Evolutionary conservation across 2,888 invertebrate genomes (phyloP).

Genomic region (Acrobasis suavella): DNA sequence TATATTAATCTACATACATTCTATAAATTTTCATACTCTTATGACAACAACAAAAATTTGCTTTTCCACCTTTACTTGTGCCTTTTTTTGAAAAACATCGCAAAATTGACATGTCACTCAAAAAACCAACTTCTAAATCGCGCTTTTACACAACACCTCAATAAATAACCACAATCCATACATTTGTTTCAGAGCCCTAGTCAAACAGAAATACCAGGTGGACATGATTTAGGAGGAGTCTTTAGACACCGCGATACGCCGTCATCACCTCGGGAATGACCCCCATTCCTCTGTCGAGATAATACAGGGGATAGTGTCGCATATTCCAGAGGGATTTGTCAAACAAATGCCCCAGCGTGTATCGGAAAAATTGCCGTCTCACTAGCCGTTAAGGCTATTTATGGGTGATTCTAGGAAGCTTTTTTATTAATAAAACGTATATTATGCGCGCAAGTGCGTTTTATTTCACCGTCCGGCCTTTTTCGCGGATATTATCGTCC

Average conservation of each 20-base stretch:
- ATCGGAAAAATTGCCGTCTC: slow-evolving; percentile 78
- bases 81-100: no score
- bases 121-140: neutral
- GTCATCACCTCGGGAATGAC: slow-evolving; percentile 80
- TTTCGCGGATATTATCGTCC: slow-evolving; percentile 75
- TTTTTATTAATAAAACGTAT: slow-evolving; percentile 83
- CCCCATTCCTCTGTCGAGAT: slow-evolving; percentile 78
- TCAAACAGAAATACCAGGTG: slow-evolving; percentile 66
- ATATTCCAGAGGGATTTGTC: slow-evolving; percentile 78
- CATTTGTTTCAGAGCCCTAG: slow-evolving; percentile 56
- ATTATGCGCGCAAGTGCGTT: slow-evolving; percentile 82
- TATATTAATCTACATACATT: no score
- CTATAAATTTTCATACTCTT: neutral
- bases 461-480: slow-evolving; percentile 70
- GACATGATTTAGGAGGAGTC: slow-evolving; percentile 72
- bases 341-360: slow-evolving; percentile 79
- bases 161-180: slow-evolving; percentile 60
- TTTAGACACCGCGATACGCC: slow-evolving; percentile 69
- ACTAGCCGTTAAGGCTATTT: slow-evolving; percentile 79
- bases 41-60: neutral
- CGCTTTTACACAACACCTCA: neutral
- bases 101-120: no score
- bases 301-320: slow-evolving; percentile 75
- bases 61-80: neutral
- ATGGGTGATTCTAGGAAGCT: slow-evolving; percentile 76